Percentiles rank a stretch among this genome's conserved stretches.
Evolutionary conservation across 1,140 invertebrate species (phyloP).

Genomic region (Luehdorfia chinensis): DNA sequence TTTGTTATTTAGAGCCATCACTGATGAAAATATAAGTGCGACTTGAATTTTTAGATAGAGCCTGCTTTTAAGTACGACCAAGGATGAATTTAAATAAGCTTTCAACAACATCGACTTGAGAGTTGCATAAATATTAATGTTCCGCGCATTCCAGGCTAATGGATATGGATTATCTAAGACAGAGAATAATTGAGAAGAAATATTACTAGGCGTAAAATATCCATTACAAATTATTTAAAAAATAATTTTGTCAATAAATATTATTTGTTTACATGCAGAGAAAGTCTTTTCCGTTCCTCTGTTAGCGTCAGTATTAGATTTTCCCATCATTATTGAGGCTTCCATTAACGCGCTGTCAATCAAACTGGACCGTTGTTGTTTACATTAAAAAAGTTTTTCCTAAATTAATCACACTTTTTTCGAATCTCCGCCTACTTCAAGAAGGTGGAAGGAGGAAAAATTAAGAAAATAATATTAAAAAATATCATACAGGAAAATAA

Average conservation of each 20-base stretch:
- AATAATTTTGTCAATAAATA: conserved; percentile 7
- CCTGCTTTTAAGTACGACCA: conserved; percentile 47
- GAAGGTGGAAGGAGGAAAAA: too few species aligned
- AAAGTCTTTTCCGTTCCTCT: conserved; percentile 17
- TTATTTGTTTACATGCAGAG: conserved; percentile 16
- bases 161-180: conserved; percentile 44
- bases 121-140: conserved; percentile 68
- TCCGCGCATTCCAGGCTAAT: conserved; percentile 40
- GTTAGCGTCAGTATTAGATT: conserved; percentile 29
- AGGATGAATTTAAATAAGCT: conserved; percentile 67
- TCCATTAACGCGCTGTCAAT: conserved; percentile 35
- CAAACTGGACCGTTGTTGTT: conserved; percentile 31
- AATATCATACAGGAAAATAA: neutral
- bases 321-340: conserved; percentile 41
- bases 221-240: conserved; percentile 27
- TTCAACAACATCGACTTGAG: conserved; percentile 49
- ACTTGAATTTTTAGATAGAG: conserved; percentile 45
- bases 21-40: conserved; percentile 48
- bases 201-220: conserved; percentile 22
- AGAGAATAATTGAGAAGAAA: conserved; percentile 15
- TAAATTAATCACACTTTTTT: conserved; percentile 16
- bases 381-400: conserved; percentile 21
- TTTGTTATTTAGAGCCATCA: conserved; percentile 29
- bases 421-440: conserved; percentile 9
- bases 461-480: conserved; percentile 4